A percentile compares a stretch with the other conserved stretches of the same genome.
Conservation (phyloP, 2,888 invertebrate genomes). For the Apeira syringaria region DNA sequence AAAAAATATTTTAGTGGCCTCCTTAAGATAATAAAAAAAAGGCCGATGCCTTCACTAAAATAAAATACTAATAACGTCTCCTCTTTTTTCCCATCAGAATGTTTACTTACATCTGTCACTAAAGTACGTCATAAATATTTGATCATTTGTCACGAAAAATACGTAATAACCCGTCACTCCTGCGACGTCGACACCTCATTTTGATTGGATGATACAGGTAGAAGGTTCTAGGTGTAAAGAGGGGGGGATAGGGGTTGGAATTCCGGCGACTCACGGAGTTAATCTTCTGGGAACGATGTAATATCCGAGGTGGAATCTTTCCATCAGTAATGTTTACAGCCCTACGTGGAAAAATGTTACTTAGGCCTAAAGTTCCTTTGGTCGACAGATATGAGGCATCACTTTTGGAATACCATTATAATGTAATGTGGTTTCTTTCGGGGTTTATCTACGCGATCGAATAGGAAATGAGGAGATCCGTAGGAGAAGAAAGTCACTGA, state of each 20-base stretch:
- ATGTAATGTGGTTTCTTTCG: no score
- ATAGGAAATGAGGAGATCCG: no score
- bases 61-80: no score
- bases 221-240: conserved; percentile 9
- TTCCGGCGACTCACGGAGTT: conserved; percentile 26
- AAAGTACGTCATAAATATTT: conserved; percentile 28
- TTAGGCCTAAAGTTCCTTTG: no score
- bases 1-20: no score
- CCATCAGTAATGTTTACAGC: conserved; percentile 14
- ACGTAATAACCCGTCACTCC: conserved; percentile 25
- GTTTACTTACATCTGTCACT: conserved; percentile 6
- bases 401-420: no score
- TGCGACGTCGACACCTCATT: conserved; percentile 25
- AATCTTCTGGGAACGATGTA: conserved; percentile 34
- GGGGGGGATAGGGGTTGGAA: conserved; percentile 15
- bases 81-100: conserved; percentile 11
- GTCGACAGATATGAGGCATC: no score
- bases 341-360: background rate
- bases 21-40: no score
- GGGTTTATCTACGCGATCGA: no score
- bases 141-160: conserved; percentile 21
- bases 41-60: no score
- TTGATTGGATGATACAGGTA: conserved; percentile 16
- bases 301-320: conserved; percentile 35
- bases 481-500: no score